Evolutionary conservation across 2,888 invertebrate species (phyloP).

Genomic region (Melikaiella ostensackeni): DNA sequence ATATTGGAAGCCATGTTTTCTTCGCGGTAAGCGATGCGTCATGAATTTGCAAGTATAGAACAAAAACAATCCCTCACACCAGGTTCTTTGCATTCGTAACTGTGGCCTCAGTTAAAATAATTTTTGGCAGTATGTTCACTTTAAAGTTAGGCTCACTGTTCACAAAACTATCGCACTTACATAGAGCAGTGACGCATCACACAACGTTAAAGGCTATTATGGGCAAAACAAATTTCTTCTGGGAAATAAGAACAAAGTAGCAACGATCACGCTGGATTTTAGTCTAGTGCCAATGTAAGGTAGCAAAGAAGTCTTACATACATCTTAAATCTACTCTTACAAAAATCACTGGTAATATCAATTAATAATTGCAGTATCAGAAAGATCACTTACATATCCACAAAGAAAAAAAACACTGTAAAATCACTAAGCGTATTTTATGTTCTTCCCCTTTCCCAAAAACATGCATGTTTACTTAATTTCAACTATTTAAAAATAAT

Average conservation of each 20-base stretch:
- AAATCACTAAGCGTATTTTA: background rate
- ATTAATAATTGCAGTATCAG: background rate
- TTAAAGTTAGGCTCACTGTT: background rate
- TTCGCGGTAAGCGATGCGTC: background rate
- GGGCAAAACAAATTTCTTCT: background rate
- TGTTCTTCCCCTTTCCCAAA: background rate
- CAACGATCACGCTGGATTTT: background rate
- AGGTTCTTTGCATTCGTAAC: background rate
- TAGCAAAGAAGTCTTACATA: background rate
- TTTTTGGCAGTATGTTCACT: background rate
- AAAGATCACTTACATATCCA: background rate
- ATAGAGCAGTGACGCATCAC: background rate
- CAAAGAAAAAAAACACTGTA: background rate
- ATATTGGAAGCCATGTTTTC: background rate
- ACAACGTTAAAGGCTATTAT: background rate
- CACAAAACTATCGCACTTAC: background rate
- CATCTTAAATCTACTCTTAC: background rate
- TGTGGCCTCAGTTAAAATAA: background rate
- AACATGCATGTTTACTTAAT: background rate
- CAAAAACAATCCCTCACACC: background rate
- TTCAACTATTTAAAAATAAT: background rate
- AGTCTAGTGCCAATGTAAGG: background rate
- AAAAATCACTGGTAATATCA: background rate
- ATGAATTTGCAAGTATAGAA: background rate
- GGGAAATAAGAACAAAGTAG: background rate